These are phyloP conservation scores for Linnaemya vulpina DNA, from an alignment of 2,888 invertebrate species.

Conservation along the genomic window DNA sequence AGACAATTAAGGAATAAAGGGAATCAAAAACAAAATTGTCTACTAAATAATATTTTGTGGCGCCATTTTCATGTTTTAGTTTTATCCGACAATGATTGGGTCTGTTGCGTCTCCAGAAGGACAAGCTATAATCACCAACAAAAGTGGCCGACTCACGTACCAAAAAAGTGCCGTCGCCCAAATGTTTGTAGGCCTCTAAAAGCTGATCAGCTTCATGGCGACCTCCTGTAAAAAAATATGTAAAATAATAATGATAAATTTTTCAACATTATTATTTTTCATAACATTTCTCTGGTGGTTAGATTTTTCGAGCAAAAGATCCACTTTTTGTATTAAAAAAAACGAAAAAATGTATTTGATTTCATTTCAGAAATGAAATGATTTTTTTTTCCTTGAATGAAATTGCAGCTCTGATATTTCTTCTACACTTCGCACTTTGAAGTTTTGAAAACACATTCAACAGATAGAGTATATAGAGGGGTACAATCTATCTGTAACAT, in stretches of 20 bases:
- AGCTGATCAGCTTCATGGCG: conserved; percentile 89
- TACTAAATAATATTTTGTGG: conserved; percentile 94
- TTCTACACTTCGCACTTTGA: no score
- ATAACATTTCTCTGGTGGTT: no score
- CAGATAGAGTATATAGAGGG: no score
- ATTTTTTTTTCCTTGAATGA: no score
- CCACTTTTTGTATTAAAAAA: no score
- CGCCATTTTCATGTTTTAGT: conserved; percentile 93
- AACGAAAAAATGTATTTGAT: no score
- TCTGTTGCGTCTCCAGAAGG: conserved; percentile 95
- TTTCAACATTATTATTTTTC: no score
- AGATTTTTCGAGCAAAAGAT: no score
- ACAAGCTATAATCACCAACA: conserved; percentile 97
- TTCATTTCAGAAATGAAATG: no score
- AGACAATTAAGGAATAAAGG: conserved; percentile 94
- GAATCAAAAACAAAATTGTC: conserved; percentile 95
- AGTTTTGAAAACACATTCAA: no score
- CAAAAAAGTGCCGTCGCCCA: conserved; percentile 96
- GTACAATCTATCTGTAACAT: no score
- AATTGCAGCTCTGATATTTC: no score
- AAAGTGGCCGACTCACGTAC: conserved; percentile 97
- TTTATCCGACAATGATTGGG: conserved; percentile 96
- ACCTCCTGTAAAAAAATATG: conserved; percentile 83
- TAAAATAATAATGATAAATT: background rate
- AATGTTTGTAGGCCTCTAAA: conserved; percentile 89